Percentiles rank a stretch among this genome's conserved stretches.
phyloP scores from a whole-genome alignment of 2,797 vertebrate species.

The Muscicapa comitata region DNA sequence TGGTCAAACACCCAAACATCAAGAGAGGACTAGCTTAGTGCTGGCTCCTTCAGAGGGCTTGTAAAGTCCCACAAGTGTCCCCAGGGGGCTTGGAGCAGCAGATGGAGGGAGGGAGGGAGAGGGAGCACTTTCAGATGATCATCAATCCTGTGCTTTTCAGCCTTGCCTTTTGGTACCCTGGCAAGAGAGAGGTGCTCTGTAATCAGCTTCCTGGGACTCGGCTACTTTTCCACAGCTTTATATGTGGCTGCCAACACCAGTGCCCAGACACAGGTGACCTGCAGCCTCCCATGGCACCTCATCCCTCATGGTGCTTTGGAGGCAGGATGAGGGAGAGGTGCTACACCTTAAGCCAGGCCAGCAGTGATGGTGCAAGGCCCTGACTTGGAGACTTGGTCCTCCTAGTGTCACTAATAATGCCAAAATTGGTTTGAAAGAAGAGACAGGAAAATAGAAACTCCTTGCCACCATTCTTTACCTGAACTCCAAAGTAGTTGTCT shows the following conservation, averaged over 20 bases:
- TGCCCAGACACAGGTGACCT: background rate
- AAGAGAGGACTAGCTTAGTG: background rate
- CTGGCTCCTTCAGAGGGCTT: background rate
- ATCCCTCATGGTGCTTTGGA: background rate
- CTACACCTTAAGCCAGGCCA: background rate
- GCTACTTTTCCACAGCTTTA: background rate
- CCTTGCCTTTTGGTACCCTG: background rate
- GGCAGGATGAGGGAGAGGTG: fast-evolving
- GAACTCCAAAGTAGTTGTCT: background rate
- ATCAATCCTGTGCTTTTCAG: background rate
- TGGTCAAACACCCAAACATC: fast-evolving
- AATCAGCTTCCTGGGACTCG: background rate
- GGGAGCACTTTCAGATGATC: background rate
- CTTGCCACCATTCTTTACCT: background rate
- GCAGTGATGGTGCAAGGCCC: background rate
- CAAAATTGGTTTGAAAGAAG: background rate
- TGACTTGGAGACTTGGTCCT: background rate
- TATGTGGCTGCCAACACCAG: background rate
- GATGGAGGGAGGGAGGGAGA: background rate
- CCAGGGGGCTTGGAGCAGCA: background rate
- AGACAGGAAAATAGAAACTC: background rate
- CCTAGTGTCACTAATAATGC: background rate
- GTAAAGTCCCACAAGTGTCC: background rate
- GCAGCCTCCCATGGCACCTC: background rate
- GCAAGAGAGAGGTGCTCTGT: background rate